A percentile compares a stretch with the other conserved stretches of the same genome.
phyloP scores from a whole-genome alignment of 64 coral and sea anemone species.

The Montipora sp. region DNA sequence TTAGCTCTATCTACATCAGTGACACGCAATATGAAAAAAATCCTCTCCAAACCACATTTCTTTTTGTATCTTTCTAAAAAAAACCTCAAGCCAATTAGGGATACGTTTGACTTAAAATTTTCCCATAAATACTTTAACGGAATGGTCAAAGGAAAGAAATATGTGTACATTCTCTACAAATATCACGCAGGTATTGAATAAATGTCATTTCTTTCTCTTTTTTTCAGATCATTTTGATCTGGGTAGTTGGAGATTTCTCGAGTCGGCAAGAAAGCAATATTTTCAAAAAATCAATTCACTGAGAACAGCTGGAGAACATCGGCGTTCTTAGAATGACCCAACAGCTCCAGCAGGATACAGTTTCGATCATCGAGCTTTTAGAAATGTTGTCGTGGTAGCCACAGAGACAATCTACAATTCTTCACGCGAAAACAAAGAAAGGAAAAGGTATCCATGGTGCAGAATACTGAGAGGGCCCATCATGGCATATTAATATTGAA shows the following conservation, averaged over 20 bases:
- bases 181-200: no score
- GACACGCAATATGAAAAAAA: not conserved
- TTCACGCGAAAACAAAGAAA: not conserved
- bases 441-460: not conserved
- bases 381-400: not conserved
- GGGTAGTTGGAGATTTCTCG: not conserved
- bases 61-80: not conserved
- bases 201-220: slow-evolving; percentile 14
- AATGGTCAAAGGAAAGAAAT: not conserved
- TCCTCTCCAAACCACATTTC: not conserved
- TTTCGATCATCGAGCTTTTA: not conserved
- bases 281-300: not conserved
- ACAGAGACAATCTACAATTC: slow-evolving; percentile 4
- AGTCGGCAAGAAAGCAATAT: not conserved
- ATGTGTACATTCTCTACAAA: no score
- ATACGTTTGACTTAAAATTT: not conserved
- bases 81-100: not conserved
- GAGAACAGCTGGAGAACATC: not conserved
- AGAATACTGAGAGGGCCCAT: slow-evolving; percentile 17
- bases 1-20: not conserved
- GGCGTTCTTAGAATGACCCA: not conserved
- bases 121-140: not conserved
- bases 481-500: not conserved
- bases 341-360: not conserved
- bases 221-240: not conserved